These are phyloP conservation scores for Poeciliopsis gracilis DNA, from an alignment of 2,797 vertebrate species.

Conservation along the genomic window DNA sequence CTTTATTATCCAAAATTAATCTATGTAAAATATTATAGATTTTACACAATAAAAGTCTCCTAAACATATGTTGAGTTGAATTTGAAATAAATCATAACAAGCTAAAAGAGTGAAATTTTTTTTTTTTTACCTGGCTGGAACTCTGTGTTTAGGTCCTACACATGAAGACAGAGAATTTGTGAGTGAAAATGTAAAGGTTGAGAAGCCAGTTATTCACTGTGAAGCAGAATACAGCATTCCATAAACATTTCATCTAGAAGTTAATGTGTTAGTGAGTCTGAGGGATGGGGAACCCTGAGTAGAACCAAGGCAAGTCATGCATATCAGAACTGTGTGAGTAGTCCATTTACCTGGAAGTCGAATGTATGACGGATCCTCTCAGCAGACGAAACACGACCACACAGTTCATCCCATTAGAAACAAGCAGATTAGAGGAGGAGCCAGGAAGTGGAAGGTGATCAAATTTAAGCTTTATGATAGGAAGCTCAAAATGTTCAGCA, in stretches of 20 bases:
- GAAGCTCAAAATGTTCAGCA: neutral
- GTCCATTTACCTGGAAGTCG: slow-evolving; percentile 32
- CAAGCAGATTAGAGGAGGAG: slow-evolving; percentile 31
- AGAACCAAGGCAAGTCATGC: slow-evolving; percentile 28
- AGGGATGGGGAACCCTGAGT: neutral
- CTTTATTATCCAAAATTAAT: neutral
- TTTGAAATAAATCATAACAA: neutral
- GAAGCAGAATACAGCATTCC: neutral
- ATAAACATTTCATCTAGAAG: neutral
- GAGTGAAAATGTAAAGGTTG: slow-evolving; percentile 37
- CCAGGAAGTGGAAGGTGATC: slow-evolving; percentile 6
- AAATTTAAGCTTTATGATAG: neutral
- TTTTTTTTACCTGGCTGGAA: slow-evolving; percentile 83
- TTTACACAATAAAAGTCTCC: neutral
- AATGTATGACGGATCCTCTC: slow-evolving; percentile 25
- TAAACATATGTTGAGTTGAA: neutral
- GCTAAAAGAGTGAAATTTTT: slow-evolving; percentile 10
- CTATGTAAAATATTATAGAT: neutral
- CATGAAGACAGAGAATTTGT: slow-evolving; percentile 74
- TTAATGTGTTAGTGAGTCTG: slow-evolving; percentile 4
- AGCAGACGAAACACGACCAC: slow-evolving; percentile 43
- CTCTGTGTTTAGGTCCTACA: slow-evolving; percentile 87
- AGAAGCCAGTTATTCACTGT: slow-evolving; percentile 9
- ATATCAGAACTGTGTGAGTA: slow-evolving; percentile 31
- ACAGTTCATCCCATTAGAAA: slow-evolving; percentile 42